phyloP scores from a whole-genome alignment of 1,140 invertebrate species.

The Heliconius himera region DNA sequence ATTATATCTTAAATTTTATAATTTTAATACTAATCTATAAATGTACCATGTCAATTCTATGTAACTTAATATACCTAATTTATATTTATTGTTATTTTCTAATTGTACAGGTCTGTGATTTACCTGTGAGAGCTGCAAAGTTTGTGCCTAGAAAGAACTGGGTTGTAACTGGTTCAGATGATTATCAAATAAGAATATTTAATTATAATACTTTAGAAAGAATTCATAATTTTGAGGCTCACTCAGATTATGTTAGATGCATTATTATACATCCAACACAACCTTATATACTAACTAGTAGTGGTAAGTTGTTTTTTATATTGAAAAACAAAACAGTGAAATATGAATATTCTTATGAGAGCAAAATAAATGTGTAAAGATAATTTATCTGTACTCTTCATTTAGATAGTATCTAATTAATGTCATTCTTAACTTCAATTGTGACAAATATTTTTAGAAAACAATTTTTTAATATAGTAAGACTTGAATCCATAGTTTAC shows the following conservation, averaged over 20 bases:
- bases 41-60: no score
- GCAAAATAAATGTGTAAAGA: no score
- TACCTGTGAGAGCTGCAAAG: slow-evolving; percentile 96
- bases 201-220: slow-evolving; percentile 99
- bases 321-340: no score
- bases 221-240: slow-evolving; percentile 98
- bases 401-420: no score
- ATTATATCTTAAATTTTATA: neutral
- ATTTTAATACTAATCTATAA: neutral
- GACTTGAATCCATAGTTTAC: no score
- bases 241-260: slow-evolving; percentile 98
- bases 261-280: slow-evolving; percentile 99
- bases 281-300: slow-evolving; percentile 97
- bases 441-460: no score
- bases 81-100: neutral
- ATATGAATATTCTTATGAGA: no score
- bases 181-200: slow-evolving; percentile 97
- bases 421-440: no score
- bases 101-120: slow-evolving; percentile 90
- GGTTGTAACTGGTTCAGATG: slow-evolving; percentile 98
- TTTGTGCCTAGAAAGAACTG: slow-evolving; percentile 99
- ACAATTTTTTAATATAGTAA: no score
- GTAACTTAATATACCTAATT: neutral
- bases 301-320: slow-evolving; percentile 85
- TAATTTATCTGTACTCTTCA: no score